Conservation (phyloP, 2,113 vertebrate genomes). For the Phrynosoma blainvillii region DNA sequence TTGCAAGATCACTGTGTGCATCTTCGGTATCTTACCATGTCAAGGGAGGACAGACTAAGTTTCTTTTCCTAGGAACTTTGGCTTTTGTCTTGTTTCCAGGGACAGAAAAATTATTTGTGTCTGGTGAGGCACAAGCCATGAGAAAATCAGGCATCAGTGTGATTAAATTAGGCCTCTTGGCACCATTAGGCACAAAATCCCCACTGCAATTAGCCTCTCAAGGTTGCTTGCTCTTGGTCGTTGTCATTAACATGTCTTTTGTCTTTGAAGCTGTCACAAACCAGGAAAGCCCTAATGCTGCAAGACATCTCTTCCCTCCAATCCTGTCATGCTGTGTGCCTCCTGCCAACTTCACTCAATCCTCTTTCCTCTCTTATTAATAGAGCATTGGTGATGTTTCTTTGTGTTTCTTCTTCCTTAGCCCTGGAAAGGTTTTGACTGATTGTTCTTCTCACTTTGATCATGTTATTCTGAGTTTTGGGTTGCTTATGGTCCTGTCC, state of each 20-base stretch:
- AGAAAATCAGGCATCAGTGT: background rate
- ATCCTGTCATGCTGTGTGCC: background rate
- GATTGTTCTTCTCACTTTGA: background rate
- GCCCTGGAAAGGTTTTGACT: background rate
- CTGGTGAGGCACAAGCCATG: background rate
- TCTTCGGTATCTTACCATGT: too few species aligned
- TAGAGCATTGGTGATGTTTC: background rate
- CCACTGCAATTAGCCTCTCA: background rate
- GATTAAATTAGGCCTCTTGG: background rate
- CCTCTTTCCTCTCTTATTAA: background rate
- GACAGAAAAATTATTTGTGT: background rate
- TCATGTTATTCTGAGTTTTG: background rate
- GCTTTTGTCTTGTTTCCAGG: background rate
- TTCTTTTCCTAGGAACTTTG: background rate
- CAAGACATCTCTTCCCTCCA: background rate
- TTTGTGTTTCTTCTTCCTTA: background rate
- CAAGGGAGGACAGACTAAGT: background rate
- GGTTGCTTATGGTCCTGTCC: background rate
- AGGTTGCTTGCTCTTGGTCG: background rate
- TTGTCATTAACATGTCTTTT: slow-evolving; percentile 23
- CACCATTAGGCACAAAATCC: background rate
- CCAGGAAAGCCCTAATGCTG: background rate
- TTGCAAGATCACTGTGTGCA: background rate
- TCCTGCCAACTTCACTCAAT: slow-evolving; percentile 3
- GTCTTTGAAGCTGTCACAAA: background rate